Conservation (phyloP, 2,888 invertebrate species). For the Lepidocyrtoides sp. region DNA sequence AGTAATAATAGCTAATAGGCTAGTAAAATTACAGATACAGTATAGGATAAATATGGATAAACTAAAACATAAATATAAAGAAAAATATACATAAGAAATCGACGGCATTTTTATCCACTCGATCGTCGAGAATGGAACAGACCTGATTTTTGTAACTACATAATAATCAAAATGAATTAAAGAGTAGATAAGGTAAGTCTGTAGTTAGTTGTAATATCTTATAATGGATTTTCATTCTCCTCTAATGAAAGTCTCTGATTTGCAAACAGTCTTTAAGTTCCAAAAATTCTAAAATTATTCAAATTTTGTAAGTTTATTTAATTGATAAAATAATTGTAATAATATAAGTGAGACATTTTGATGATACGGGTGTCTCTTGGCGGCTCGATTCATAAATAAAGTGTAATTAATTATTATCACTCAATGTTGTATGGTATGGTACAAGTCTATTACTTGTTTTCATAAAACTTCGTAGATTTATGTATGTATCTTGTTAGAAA, state of each 20-base stretch:
- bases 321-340: conserved; percentile 1
- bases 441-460: conserved; percentile 7
- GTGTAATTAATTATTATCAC: background rate
- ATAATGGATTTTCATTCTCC: too few species aligned
- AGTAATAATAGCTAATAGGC: background rate
- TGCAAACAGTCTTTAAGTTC: background rate
- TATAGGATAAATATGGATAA: too few species aligned
- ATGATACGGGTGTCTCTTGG: conserved; percentile 21
- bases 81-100: background rate
- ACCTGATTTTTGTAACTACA: conserved; percentile 68
- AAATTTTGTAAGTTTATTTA: too few species aligned
- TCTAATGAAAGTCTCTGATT: conserved; percentile 3
- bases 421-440: too few species aligned
- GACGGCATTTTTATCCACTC: background rate
- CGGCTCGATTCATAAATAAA: conserved; percentile 16
- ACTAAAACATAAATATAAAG: background rate
- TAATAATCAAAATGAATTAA: background rate
- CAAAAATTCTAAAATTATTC: background rate
- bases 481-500: conserved; percentile 18
- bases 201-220: background rate
- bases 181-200: background rate
- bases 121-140: conserved; percentile 43
- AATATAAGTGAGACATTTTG: background rate
- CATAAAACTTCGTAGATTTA: conserved; percentile 1
- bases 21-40: background rate